Conservation (phyloP, 2,113 vertebrate genomes). For the Capreolus pygargus region DNA sequence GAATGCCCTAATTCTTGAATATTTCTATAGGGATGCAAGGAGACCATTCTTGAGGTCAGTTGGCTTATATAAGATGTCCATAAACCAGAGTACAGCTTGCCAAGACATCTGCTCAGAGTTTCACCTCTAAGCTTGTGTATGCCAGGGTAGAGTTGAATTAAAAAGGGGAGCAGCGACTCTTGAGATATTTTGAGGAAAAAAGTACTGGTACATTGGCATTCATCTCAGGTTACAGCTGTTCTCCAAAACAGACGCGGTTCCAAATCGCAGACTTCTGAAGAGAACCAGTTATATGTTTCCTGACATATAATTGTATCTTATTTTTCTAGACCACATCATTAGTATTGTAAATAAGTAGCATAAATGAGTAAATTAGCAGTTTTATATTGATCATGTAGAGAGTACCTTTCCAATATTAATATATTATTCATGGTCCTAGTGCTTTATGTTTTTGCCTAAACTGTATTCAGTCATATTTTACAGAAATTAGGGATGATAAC, state of each 20-base stretch:
- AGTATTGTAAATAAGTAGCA: background rate
- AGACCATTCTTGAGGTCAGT: background rate
- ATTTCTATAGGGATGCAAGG: background rate
- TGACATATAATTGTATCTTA: background rate
- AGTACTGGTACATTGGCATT: background rate
- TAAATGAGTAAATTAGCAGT: background rate
- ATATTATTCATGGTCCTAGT: background rate
- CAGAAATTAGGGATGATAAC: background rate
- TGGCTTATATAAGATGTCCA: background rate
- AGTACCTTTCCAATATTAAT: background rate
- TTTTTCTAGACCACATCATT: background rate
- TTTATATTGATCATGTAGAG: background rate
- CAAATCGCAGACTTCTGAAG: constrained; percentile 31
- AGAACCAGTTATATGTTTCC: constrained; percentile 5
- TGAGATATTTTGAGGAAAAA: constrained; percentile 26
- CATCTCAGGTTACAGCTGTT: constrained; percentile 3
- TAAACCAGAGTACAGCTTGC: background rate
- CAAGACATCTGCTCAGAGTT: background rate
- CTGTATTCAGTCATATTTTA: background rate
- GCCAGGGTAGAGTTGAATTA: background rate
- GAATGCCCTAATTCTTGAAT: background rate
- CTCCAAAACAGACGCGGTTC: background rate
- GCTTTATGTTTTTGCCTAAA: background rate
- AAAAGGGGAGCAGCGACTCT: background rate
- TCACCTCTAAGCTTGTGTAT: background rate